Percentiles rank a stretch among this genome's conserved stretches.
Evolutionary conservation across 2,888 invertebrate species (phyloP).

Genomic region (Acronicta aceris): DNA sequence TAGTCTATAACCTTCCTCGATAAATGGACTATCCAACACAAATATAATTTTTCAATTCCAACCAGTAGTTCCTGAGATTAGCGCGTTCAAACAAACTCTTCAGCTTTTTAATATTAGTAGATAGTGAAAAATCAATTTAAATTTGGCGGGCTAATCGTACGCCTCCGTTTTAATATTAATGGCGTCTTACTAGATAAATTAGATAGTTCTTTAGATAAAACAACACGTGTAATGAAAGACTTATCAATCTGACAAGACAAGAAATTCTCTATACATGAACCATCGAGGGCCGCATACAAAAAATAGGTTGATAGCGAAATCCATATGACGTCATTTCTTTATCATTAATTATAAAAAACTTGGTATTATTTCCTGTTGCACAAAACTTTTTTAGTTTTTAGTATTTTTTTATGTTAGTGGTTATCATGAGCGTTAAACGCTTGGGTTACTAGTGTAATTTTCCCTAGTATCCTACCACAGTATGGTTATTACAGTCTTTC

Average conservation of each 20-base stretch:
- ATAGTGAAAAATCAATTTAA: too few relatives aligned
- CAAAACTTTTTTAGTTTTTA: conserved; percentile 27
- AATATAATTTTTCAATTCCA: too few relatives aligned
- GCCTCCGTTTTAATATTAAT: not conserved
- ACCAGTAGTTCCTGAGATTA: too few relatives aligned
- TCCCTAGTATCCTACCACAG: conserved; percentile 3
- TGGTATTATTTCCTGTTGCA: conserved; percentile 28
- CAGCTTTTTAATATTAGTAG: too few relatives aligned
- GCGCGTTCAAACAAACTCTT: too few relatives aligned
- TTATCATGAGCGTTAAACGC: conserved; percentile 33
- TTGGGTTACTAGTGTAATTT: conserved; percentile 27
- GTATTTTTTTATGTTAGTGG: conserved; percentile 21
- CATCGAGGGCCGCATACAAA: not conserved
- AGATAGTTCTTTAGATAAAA: not conserved
- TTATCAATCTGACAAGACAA: too few relatives aligned
- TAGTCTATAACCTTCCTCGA: too few relatives aligned
- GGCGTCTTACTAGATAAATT: not conserved
- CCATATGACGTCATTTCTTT: not conserved
- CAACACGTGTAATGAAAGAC: not conserved
- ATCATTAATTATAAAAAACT: not conserved
- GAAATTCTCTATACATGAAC: too few relatives aligned
- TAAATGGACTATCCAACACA: too few relatives aligned
- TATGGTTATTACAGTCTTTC: not conserved
- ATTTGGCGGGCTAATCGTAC: too few relatives aligned
- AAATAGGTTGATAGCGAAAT: not conserved